Percentiles rank a stretch among this genome's conserved stretches.
phyloP scores from a whole-genome alignment of 2,113 vertebrate genomes.

The Sturnira hondurensis region DNA sequence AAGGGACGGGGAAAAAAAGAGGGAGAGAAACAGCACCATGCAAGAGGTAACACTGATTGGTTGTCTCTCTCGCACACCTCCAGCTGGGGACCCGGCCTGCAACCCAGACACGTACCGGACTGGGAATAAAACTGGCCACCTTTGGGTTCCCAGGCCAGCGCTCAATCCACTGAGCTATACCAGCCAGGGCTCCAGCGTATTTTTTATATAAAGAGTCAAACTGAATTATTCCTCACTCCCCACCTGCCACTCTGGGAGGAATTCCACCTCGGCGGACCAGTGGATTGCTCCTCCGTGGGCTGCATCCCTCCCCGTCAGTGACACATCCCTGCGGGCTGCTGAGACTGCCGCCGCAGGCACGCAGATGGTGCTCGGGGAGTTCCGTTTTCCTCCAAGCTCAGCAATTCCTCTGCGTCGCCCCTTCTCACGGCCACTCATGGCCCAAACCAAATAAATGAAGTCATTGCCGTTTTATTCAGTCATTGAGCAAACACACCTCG shows the following conservation, averaged over 20 bases:
- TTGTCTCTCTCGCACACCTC: too few relatives aligned
- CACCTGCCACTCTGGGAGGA: neutral
- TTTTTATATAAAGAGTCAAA: neutral
- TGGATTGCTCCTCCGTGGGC: too few relatives aligned
- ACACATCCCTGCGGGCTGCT: neutral
- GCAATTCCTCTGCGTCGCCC: neutral
- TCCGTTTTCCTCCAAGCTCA: neutral
- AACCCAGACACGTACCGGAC: too few relatives aligned
- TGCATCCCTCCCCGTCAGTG: fast-evolving
- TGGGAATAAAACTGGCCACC: neutral
- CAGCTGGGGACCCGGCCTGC: too few relatives aligned
- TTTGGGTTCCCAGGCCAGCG: neutral
- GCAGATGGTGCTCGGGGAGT: neutral
- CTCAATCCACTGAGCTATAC: neutral
- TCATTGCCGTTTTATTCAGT: neutral
- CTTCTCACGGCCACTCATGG: neutral
- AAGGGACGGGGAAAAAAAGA: too few relatives aligned
- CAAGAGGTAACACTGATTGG: too few relatives aligned
- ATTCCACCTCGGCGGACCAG: fast-evolving
- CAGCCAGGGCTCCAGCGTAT: neutral
- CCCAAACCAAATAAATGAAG: neutral
- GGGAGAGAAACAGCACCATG: too few relatives aligned
- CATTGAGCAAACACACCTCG: neutral
- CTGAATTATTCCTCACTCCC: neutral
- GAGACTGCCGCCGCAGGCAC: neutral